Percentiles rank a stretch among this genome's conserved stretches.
These are phyloP conservation scores for Timema podura DNA, from an alignment of 2,888 invertebrate species.

Conservation along the genomic window DNA sequence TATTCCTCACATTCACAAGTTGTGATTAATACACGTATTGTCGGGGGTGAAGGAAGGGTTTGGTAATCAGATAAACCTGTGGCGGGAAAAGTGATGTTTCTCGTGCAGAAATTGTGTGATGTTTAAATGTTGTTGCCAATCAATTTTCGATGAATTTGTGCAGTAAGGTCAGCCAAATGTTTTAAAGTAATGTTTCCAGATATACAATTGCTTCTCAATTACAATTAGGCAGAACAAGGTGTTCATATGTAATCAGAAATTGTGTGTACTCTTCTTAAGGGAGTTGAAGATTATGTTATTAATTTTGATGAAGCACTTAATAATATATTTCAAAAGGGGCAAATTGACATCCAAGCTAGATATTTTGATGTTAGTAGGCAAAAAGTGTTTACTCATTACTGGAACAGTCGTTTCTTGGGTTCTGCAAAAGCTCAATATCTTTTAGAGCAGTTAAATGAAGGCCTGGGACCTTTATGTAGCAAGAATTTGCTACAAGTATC, in stretches of 20 bases:
- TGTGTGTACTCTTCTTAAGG: background rate
- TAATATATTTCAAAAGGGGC: background rate
- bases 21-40: too few relatives aligned
- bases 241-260: background rate
- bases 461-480: background rate
- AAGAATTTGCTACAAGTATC: background rate
- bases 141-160: conserved; percentile 7
- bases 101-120: background rate
- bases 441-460: background rate
- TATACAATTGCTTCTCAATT: background rate
- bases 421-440: background rate
- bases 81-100: too few relatives aligned
- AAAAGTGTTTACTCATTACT: background rate
- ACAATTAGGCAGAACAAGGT: conserved; percentile 4
- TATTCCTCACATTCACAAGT: too few relatives aligned
- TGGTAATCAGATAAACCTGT: too few relatives aligned
- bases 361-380: background rate
- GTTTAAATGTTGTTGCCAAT: conserved; percentile 11
- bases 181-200: conserved; percentile 10
- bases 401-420: background rate
- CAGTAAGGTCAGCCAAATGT: background rate
- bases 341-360: background rate
- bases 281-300: background rate
- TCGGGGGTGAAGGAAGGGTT: too few relatives aligned
- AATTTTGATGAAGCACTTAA: background rate